Evolutionary conservation across 2,113 vertebrate genomes (phyloP), one percentile per base, ranked within the genome.

Genomic region (Hippocampus zosterae): DNA sequence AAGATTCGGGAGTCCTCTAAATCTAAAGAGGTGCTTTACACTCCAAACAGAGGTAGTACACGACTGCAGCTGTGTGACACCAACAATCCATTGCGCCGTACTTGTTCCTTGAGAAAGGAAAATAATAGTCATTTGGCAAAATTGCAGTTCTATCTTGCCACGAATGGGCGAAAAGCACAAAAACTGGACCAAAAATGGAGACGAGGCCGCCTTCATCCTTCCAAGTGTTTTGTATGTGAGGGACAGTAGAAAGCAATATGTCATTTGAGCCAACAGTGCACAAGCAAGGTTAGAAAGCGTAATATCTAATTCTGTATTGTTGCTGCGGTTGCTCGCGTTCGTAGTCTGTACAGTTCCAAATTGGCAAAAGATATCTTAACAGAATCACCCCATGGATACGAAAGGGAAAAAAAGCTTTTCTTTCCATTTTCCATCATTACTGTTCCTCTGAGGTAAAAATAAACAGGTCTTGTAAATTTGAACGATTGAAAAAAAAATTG

Each of bases 71-170:
- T 77, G 80, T 71, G 75, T 50, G 79, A 69, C 61, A 77, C 75
- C 78, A 80, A 82, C 74, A 85, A 85, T 90, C 90, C 79, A 84
- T 85, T 73, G 72, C 80, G 89, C 83, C 88, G 88, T 90, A 88
- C 86, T 88, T 89, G 88, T 88, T 90, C 85, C 84, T 91, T 91
- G 80, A 86, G 82, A 85, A 88, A 87, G 68, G 85, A 74, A 89
- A 92, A 92, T 91, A 89, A 87, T 89, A 87, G 89, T 88, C 84
- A 90, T 90, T 91, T 90, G 80, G 61, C 78, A 78, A 91, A 91
- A 92, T 92, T 90, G 85, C 87, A 81, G 85, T 78, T 82, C 79
- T 84, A 85, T 87, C 84, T 84, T 81, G 87, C 85, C 84, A 84
- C 87, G 81, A 87, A 83, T 85, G 79, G 77, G 13, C 76, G 72